Percentiles rank a stretch among this genome's conserved stretches.
Evolutionary conservation across 92 coral and sea anemone species (phyloP).

Genomic region (Virgularia gustaviana): DNA sequence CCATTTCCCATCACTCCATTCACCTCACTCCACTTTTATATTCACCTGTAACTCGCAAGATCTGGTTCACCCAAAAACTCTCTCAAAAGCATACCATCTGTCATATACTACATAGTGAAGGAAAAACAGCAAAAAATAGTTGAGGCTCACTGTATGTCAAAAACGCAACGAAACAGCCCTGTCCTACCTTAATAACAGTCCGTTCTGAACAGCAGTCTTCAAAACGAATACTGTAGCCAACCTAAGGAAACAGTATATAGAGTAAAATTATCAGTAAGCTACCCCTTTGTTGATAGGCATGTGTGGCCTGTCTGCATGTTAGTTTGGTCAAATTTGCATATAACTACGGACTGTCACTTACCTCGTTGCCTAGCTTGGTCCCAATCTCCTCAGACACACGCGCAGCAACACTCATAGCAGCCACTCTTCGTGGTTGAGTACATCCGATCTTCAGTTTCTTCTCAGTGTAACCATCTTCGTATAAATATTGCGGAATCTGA

Average conservation of each 20-base stretch:
- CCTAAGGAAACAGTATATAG: constrained; percentile 57
- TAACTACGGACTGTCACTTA: no score
- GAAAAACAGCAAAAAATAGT: background rate
- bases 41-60: constrained; percentile 96
- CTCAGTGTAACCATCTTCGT: constrained; percentile 95
- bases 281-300: no score
- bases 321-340: no score
- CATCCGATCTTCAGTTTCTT: constrained; percentile 90
- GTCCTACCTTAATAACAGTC: constrained; percentile 77
- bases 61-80: constrained; percentile 98
- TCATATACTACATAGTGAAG: constrained; percentile 75
- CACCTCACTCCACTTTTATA: no score
- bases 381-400: constrained; percentile 99
- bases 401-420: constrained; percentile 99
- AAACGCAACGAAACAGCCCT: no score
- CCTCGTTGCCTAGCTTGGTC: constrained; percentile 98
- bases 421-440: constrained; percentile 97
- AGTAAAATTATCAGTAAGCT: no score
- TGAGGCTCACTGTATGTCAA: no score
- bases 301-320: no score
- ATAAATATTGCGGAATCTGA: constrained; percentile 91
- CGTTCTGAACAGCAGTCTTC: constrained; percentile 99
- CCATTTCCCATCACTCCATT: no score
- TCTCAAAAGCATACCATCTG: constrained; percentile 96
- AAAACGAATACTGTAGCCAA: constrained; percentile 95